Base-by-base conservation (phyloP, 2,888 invertebrate genomes). In the Thecophora atra region DNA sequence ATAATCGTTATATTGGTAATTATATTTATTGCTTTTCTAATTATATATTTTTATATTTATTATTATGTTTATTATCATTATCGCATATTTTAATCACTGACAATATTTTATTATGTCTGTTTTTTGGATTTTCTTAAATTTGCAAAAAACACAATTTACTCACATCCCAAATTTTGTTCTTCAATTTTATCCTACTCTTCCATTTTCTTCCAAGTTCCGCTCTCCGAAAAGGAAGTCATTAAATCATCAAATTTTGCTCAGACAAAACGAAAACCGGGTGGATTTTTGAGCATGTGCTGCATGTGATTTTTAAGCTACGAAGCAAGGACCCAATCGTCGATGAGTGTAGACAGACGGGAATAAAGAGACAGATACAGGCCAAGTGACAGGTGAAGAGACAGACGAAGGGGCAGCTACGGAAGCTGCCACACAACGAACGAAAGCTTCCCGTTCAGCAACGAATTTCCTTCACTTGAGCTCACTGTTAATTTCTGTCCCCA, bases 31-130 rank as follows among this genome's bases (percentile, higher is more conserved):
- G 15, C 6, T 21, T 15, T n/a, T 17, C 51, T 17, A 26, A 19
- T 26, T 28, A 52, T 82, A 78, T 80, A 82, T 81, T 81, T 81
- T 81, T 80, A 81, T 82, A 78, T 82, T 81, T 81, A 80, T 77
- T 77, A 77, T 78, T 81, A 79, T 79, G 78, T 81, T 81, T 80
- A 81, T 81, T 82, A 81, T 82, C 82, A 81, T 79, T 80, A 82
- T 81, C 82, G 79, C 80, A 75, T 79, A 74, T 74, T 65, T 60
- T 64, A 44, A 30, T 8, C 30, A 30, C 11, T 37, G 37, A 37
- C 11, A 37, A 37, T 37, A 8, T 37, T 37, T 37, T 37, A 37
- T 37, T 37, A 0, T 0, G 37, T 2, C 37, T 30, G 30, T 30
- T 30, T 30, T 54, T 54, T 54, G 54, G 8, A 17, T 8, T 21